These are phyloP conservation scores for Phenganax stokvisi DNA, from an alignment of 92 coral and sea anemone genomes.

Conservation along the genomic window DNA sequence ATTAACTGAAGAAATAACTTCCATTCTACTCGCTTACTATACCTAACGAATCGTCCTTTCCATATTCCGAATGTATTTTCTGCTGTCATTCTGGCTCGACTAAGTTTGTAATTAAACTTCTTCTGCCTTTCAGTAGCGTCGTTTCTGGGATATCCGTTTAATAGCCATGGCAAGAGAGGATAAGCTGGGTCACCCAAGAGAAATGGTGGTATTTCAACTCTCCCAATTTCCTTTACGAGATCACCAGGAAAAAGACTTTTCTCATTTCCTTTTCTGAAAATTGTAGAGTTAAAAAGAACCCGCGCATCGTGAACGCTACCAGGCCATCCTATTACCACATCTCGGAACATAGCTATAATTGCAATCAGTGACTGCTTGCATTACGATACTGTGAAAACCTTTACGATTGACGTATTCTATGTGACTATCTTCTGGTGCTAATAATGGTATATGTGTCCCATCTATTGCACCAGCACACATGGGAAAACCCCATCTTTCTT, in stretches of 20 bases:
- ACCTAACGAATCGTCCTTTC: conserved; percentile 46
- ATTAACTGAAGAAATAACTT: conserved; percentile 21
- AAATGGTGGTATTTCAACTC: conserved; percentile 36
- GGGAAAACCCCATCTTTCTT: conserved; percentile 30
- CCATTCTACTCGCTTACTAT: conserved; percentile 44
- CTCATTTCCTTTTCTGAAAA: conserved; percentile 42
- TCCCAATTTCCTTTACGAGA: conserved; percentile 34
- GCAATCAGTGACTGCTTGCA: conserved; percentile 49
- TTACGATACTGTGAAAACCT: conserved; percentile 43
- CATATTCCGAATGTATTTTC: conserved; percentile 56
- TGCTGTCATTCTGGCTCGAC: conserved; percentile 54
- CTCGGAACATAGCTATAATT: conserved; percentile 48
- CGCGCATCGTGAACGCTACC: conserved; percentile 61
- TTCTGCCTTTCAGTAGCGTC: conserved; percentile 31
- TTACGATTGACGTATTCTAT: conserved; percentile 42
- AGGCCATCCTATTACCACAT: conserved; percentile 55
- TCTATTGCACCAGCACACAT: background rate
- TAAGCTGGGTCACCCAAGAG: conserved; percentile 55
- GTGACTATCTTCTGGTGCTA: conserved; percentile 28
- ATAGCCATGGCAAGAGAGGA: conserved; percentile 54
- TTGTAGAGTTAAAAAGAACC: conserved; percentile 45
- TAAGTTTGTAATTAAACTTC: conserved; percentile 41
- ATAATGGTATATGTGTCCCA: conserved; percentile 42
- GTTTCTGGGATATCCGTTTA: conserved; percentile 49
- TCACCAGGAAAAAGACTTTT: conserved; percentile 37